Evolutionary conservation across 2,113 vertebrate genomes (phyloP).

Genomic region (Paratilapia polleni): DNA sequence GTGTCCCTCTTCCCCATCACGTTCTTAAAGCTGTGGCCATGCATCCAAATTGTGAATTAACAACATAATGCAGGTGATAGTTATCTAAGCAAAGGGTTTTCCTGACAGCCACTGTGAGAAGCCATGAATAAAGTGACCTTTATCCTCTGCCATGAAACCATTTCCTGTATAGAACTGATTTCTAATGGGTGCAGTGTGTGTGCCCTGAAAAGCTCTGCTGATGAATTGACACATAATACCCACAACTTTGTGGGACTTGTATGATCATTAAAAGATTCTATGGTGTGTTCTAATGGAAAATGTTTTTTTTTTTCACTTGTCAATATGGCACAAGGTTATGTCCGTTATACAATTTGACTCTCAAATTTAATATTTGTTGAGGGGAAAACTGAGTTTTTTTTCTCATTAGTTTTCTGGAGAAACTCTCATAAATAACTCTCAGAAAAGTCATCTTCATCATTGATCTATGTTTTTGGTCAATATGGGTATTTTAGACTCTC

Average conservation of each 20-base stretch:
- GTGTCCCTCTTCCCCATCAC: slow-evolving; percentile 21
- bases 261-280: slow-evolving; percentile 44
- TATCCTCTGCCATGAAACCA: slow-evolving; percentile 31
- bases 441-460: slow-evolving; percentile 50
- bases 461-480: slow-evolving; percentile 59
- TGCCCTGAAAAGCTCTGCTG: slow-evolving; percentile 18
- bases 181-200: slow-evolving; percentile 18
- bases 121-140: slow-evolving; percentile 59
- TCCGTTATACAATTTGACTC: slow-evolving; percentile 12
- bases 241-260: slow-evolving; percentile 9
- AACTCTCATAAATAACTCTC: slow-evolving; percentile 54
- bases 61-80: slow-evolving; percentile 33
- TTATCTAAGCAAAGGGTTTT: slow-evolving; percentile 53
- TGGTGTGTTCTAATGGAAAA: slow-evolving; percentile 13
- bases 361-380: slow-evolving; percentile 24
- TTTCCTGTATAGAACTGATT: slow-evolving; percentile 38
- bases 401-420: slow-evolving; percentile 25
- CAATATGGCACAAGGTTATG: slow-evolving; percentile 15
- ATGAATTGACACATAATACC: slow-evolving; percentile 17
- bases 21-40: slow-evolving; percentile 9
- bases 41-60: slow-evolving; percentile 56
- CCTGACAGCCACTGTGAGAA: slow-evolving; percentile 27
- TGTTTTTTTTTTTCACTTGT: background rate
- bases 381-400: slow-evolving; percentile 23
- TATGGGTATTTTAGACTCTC: slow-evolving; percentile 50